Conservation (phyloP, 1,140 invertebrate species). For the Thereuonema tuberculata region DNA sequence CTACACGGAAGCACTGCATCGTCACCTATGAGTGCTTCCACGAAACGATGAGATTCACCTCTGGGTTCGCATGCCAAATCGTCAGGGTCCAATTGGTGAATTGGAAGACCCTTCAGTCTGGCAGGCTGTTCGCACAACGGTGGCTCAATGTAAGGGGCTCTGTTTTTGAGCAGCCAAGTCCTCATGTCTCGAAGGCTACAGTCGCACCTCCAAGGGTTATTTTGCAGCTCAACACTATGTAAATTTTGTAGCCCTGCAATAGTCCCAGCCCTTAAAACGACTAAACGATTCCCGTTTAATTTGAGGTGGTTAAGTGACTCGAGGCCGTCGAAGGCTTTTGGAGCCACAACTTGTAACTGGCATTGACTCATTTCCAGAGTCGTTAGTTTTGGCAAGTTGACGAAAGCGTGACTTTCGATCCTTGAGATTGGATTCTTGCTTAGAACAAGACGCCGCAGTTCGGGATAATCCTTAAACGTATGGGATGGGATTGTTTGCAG, state of each 20-base stretch:
- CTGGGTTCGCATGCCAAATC: conserved; percentile 69
- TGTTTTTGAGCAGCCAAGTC: conserved; percentile 57
- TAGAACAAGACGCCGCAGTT: conserved; percentile 63
- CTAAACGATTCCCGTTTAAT: conserved; percentile 63
- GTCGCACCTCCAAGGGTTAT: conserved; percentile 79
- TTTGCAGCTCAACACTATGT: conserved; percentile 61
- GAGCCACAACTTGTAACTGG: conserved; percentile 55
- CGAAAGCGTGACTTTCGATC: conserved; percentile 58
- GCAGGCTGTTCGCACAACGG: conserved; percentile 58
- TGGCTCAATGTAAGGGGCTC: conserved; percentile 45
- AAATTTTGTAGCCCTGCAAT: conserved; percentile 46
- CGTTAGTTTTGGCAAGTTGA: conserved; percentile 53
- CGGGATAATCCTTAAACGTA: conserved; percentile 57
- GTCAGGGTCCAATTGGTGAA: conserved; percentile 49
- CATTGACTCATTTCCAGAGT: conserved; percentile 68
- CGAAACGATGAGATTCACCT: conserved; percentile 47
- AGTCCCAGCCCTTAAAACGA: conserved; percentile 47
- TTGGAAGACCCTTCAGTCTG: conserved; percentile 46
- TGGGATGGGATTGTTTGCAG: conserved; percentile 57
- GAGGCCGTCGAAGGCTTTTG: conserved; percentile 65
- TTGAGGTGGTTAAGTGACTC: conserved; percentile 67
- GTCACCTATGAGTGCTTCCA: background rate
- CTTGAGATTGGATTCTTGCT: conserved; percentile 62
- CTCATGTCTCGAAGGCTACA: conserved; percentile 60
- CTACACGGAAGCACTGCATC: conserved; percentile 59